phyloP scores from a whole-genome alignment of 1,140 invertebrate genomes.

The Diorhabda sublineata region DNA sequence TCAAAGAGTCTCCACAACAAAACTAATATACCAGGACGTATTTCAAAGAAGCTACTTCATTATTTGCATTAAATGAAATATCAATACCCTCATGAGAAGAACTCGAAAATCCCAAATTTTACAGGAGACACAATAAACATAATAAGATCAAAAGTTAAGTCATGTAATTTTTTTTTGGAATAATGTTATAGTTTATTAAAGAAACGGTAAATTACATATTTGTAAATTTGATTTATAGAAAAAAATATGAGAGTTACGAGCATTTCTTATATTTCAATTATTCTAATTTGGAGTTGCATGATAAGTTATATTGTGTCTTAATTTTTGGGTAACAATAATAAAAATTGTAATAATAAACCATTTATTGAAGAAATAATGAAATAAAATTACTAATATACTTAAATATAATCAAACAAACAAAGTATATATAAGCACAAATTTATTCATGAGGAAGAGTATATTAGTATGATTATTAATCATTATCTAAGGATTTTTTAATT shows the following conservation, averaged over 20 bases:
- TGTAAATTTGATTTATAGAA: background rate
- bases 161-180: background rate
- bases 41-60: no score
- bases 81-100: background rate
- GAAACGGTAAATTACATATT: background rate
- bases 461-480: background rate
- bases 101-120: background rate
- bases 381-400: background rate
- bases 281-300: background rate
- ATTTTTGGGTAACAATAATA: background rate
- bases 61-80: no score
- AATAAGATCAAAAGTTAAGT: background rate
- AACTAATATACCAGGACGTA: no score
- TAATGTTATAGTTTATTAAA: background rate
- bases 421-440: background rate
- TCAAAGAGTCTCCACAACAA: no score
- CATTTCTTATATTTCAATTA: background rate
- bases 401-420: background rate
- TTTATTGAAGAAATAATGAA: background rate
- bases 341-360: background rate
- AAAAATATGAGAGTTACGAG: background rate
- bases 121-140: background rate
- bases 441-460: background rate
- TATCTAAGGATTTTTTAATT: background rate
- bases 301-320: background rate